Evolutionary conservation across 2,888 invertebrate genomes (phyloP).

Genomic region (Acronicta alni): DNA sequence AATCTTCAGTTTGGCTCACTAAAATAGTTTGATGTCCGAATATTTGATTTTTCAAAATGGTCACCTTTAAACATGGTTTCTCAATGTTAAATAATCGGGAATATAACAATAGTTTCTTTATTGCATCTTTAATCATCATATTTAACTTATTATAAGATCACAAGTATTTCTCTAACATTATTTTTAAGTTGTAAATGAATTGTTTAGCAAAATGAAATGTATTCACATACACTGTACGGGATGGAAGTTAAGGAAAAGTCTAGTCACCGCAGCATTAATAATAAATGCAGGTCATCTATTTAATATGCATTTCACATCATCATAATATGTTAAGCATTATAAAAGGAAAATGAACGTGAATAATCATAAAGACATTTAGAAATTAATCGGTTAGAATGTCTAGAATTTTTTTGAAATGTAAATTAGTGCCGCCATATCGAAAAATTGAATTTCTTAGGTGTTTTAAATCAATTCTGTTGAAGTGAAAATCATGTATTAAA

Average conservation of each 20-base stretch:
- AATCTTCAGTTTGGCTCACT: conserved; percentile 54
- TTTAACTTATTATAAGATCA: conserved; percentile 48
- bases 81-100: background rate
- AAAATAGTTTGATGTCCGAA: conserved; percentile 22
- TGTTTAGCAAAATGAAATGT: conserved; percentile 59
- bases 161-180: conserved; percentile 55
- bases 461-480: conserved; percentile 19
- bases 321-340: conserved; percentile 50
- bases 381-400: conserved; percentile 54
- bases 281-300: conserved; percentile 63
- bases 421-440: conserved; percentile 21
- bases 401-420: conserved; percentile 43
- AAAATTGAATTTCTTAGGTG: conserved; percentile 10
- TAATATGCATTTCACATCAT: conserved; percentile 59
- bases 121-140: conserved; percentile 33
- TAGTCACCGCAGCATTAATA: conserved; percentile 85
- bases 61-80: conserved; percentile 5
- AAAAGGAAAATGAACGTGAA: conserved; percentile 53
- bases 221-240: conserved; percentile 48
- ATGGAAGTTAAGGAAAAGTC: conserved; percentile 69
- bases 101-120: conserved; percentile 19
- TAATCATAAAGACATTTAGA: conserved; percentile 63
- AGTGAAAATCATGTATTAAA: conserved; percentile 9
- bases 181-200: conserved; percentile 65
- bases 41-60: conserved; percentile 18